Percentiles rank a stretch among this genome's conserved stretches.
Evolutionary conservation across 1,140 invertebrate genomes (phyloP).

Genomic region (Drosophila miranda): DNA sequence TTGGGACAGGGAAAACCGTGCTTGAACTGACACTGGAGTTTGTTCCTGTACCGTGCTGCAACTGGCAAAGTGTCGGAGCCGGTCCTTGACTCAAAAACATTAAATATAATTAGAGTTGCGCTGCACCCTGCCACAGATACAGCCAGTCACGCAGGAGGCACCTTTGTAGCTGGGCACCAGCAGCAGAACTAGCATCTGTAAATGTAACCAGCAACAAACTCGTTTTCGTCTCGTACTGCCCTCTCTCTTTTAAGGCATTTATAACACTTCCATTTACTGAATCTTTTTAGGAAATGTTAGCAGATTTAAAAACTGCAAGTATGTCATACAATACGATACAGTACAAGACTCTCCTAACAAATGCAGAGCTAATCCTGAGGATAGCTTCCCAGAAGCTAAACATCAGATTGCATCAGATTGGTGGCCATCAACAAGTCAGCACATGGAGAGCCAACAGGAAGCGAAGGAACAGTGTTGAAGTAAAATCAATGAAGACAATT

Average conservation of each 20-base stretch:
- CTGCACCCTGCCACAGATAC: conserved; percentile 16
- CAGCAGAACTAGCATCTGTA: conserved; percentile 21
- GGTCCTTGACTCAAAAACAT: conserved; percentile 42
- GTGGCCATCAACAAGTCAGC: conserved; percentile 51
- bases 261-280: conserved; percentile 13
- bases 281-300: neutral
- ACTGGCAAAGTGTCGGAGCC: conserved; percentile 8
- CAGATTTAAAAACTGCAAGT: too few species aligned
- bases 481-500: conserved; percentile 76
- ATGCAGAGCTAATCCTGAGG: too few species aligned
- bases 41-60: conserved; percentile 3
- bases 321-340: too few species aligned
- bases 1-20: neutral
- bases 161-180: conserved; percentile 24
- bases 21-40: conserved; percentile 6
- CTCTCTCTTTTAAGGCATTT: conserved; percentile 4
- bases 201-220: neutral
- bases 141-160: conserved; percentile 7
- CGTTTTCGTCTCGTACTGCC: conserved; percentile 5
- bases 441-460: conserved; percentile 28
- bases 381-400: conserved; percentile 21
- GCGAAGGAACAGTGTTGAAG: conserved; percentile 31
- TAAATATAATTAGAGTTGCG: conserved; percentile 62
- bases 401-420: conserved; percentile 34
- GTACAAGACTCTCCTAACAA: too few species aligned